phyloP scores from a whole-genome alignment of 2,113 vertebrate species.

The Mustela lutreola region DNA sequence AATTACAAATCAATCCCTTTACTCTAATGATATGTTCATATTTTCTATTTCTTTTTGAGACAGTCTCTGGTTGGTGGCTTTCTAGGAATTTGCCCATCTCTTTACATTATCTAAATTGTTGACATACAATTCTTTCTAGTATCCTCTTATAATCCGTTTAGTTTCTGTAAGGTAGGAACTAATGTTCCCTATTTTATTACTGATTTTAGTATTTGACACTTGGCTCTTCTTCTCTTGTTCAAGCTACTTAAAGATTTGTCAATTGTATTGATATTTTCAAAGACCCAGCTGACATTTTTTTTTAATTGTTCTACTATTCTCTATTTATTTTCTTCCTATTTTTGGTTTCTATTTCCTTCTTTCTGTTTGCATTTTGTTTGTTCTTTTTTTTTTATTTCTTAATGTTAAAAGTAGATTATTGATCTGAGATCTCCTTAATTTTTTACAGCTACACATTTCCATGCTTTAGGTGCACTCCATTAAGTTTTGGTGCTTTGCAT shows the following conservation, averaged over 20 bases:
- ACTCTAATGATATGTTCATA: not conserved
- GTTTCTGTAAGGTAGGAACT: not conserved
- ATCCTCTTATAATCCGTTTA: not conserved
- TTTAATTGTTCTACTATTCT: not conserved
- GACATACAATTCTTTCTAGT: not conserved
- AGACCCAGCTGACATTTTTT: not conserved
- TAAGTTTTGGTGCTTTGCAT: not conserved
- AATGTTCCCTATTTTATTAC: not conserved
- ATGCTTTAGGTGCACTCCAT: not conserved
- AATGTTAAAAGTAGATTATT: not conserved
- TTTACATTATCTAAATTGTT: not conserved
- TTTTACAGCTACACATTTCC: not conserved
- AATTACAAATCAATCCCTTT: not conserved
- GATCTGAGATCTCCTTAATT: not conserved
- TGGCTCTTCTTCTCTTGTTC: not conserved
- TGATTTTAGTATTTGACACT: not conserved
- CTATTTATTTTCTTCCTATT: not conserved
- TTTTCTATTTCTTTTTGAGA: not conserved
- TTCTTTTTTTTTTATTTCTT: not conserved
- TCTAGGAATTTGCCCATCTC: not conserved
- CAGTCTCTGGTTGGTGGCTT: not conserved
- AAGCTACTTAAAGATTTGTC: not conserved
- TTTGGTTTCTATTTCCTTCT: not conserved
- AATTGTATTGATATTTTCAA: not conserved
- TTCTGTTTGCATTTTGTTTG: not conserved